Evolutionary conservation across 2,888 invertebrate species (phyloP).

Genomic region (Amphipoea oculea): DNA sequence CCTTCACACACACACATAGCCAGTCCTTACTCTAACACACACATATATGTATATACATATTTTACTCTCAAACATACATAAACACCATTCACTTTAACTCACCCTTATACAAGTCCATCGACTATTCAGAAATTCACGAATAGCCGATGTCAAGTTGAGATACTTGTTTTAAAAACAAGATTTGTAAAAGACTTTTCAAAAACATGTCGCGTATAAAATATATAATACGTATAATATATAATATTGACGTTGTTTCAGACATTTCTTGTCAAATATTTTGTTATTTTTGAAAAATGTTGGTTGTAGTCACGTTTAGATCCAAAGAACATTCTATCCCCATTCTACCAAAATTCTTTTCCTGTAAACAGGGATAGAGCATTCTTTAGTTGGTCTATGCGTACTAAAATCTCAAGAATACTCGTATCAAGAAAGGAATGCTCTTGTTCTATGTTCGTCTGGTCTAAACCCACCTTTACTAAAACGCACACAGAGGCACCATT

Average conservation of each 20-base stretch:
- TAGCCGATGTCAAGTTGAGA: not conserved
- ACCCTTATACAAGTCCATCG: not conserved
- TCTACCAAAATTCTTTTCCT: not conserved
- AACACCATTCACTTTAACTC: not conserved
- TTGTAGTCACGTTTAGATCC: not conserved
- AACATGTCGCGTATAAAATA: not conserved
- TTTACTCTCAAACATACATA: not conserved
- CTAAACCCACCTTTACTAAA: not conserved
- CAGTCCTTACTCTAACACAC: not conserved
- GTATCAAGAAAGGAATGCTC: not conserved
- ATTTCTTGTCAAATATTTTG: not conserved
- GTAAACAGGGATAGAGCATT: not conserved
- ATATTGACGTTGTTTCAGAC: not conserved
- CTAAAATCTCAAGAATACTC: not conserved
- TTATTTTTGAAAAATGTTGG: not conserved
- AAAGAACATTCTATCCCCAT: not conserved
- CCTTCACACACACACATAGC: slow-evolving; percentile 1
- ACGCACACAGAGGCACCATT: not conserved
- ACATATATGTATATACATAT: not conserved
- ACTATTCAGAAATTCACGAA: not conserved
- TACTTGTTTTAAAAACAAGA: not conserved
- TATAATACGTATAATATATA: not conserved
- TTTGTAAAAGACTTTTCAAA: not conserved
- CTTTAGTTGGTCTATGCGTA: not conserved
- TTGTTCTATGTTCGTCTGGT: not conserved